These are phyloP conservation scores for Dryobotodes eremita DNA, from an alignment of 2,888 invertebrate species.

Conservation along the genomic window DNA sequence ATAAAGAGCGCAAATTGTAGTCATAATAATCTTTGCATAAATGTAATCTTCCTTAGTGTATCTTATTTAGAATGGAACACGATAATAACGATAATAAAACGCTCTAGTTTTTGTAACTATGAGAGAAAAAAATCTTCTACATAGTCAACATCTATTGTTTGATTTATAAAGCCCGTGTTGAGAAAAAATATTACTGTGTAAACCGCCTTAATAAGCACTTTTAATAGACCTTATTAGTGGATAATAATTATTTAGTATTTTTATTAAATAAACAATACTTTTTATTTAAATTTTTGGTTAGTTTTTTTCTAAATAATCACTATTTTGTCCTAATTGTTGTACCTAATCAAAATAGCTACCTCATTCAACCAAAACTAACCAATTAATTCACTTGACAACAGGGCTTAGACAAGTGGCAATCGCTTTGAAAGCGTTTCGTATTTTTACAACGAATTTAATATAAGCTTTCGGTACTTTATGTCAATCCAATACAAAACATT, in stretches of 20 bases:
- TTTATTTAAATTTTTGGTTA: background rate
- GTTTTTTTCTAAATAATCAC: background rate
- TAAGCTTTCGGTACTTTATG: background rate
- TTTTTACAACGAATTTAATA: background rate
- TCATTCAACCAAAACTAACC: background rate
- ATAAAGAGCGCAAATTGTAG: background rate
- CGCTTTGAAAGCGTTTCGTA: background rate
- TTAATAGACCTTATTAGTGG: background rate
- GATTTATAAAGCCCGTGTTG: background rate
- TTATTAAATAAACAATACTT: background rate
- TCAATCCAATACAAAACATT: background rate
- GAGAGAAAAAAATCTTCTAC: background rate
- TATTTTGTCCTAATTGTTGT: too few relatives aligned
- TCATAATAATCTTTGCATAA: background rate
- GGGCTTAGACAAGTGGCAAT: background rate
- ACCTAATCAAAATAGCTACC: background rate
- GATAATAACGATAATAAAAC: too few relatives aligned
- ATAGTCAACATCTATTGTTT: conserved; percentile 6
- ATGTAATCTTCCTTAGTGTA: background rate
- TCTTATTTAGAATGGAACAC: background rate
- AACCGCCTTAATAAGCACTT: background rate
- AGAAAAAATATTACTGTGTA: background rate
- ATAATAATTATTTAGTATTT: background rate
- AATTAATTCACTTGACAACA: too few relatives aligned
- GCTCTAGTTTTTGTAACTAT: background rate